phyloP scores from a whole-genome alignment of 2,888 invertebrate genomes.

The Drosophila anomelani region DNA sequence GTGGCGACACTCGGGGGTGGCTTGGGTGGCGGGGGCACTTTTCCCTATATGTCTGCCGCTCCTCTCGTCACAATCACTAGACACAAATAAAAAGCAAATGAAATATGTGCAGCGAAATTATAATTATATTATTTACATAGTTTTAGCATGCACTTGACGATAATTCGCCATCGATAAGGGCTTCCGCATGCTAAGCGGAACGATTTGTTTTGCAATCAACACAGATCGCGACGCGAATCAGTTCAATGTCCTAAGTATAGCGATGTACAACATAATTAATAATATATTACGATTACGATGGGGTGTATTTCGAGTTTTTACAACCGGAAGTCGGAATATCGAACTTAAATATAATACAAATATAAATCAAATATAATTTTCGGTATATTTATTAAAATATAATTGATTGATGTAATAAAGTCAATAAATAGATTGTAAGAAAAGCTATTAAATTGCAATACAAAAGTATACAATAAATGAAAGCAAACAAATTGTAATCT shows the following conservation, averaged over 20 bases:
- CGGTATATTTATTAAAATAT: no score
- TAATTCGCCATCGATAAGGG: conserved; percentile 30
- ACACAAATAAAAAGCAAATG: conserved; percentile 25
- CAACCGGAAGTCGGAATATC: neutral
- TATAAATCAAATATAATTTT: no score
- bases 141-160: conserved; percentile 25
- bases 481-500: neutral
- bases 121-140: conserved; percentile 28
- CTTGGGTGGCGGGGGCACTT: neutral
- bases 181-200: conserved; percentile 34
- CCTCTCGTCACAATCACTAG: conserved; percentile 50
- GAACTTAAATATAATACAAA: neutral
- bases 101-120: conserved; percentile 24
- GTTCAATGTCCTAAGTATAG: conserved; percentile 35
- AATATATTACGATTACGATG: neutral
- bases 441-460: neutral
- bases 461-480: neutral
- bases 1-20: neutral
- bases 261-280: neutral
- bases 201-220: conserved; percentile 14
- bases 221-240: neutral
- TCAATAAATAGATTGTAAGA: neutral
- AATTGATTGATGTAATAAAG: neutral
- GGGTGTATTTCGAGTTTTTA: neutral
- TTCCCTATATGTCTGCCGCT: conserved; percentile 12